A percentile compares a stretch with the other conserved stretches of the same genome.
Conservation (phyloP, 2,888 invertebrate genomes). For the Epirrhoe tristata region DNA sequence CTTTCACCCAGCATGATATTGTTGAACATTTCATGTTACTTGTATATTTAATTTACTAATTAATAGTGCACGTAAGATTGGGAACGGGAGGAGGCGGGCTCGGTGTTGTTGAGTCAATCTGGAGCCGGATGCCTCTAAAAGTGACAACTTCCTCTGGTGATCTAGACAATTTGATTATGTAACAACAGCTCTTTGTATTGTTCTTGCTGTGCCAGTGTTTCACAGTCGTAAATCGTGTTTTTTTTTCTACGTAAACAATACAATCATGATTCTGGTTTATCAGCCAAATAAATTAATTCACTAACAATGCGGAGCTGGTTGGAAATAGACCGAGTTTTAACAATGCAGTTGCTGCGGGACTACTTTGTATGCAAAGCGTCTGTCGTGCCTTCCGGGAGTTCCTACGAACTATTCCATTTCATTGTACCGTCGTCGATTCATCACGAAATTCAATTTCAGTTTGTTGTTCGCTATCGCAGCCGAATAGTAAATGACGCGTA, state of each 20-base stretch:
- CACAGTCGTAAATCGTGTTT: constrained; percentile 37
- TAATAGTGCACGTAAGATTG: constrained; percentile 35
- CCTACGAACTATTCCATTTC: constrained; percentile 34
- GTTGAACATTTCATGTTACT: not conserved
- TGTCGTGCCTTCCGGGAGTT: constrained; percentile 45
- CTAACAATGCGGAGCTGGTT: constrained; percentile 45
- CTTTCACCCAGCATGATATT: not conserved
- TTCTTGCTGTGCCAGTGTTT: constrained; percentile 17
- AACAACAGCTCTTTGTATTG: constrained; percentile 25
- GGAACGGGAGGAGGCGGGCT: constrained; percentile 52
- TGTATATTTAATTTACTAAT: too few relatives aligned
- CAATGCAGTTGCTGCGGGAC: constrained; percentile 59
- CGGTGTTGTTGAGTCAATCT: constrained; percentile 64
- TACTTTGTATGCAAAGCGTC: constrained; percentile 41
- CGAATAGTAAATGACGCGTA: not conserved
- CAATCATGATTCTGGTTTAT: constrained; percentile 37
- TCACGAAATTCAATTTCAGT: constrained; percentile 14
- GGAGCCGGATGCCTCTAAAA: constrained; percentile 66
- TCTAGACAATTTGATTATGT: constrained; percentile 46
- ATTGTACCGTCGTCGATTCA: constrained; percentile 25
- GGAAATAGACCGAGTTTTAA: constrained; percentile 46
- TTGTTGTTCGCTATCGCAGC: constrained; percentile 1
- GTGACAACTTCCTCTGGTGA: constrained; percentile 68
- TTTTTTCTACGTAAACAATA: constrained; percentile 28
- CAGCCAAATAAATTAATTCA: constrained; percentile 34